Evolutionary conservation across 1,140 invertebrate species (phyloP).

Genomic region (Octopus bimaculoides): DNA sequence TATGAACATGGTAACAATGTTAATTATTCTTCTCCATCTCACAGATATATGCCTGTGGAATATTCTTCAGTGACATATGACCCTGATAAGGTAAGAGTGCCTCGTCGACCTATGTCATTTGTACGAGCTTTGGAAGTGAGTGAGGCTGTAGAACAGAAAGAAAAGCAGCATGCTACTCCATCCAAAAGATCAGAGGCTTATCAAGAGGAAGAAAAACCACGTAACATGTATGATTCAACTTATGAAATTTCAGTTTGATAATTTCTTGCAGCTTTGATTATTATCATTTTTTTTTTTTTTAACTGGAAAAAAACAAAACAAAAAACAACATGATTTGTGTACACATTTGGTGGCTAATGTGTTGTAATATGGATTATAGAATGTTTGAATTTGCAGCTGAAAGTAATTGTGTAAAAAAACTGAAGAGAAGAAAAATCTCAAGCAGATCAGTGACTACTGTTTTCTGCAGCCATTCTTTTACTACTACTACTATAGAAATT

Average conservation of each 20-base stretch:
- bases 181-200: constrained; percentile 24
- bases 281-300: background rate
- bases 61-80: constrained; percentile 7
- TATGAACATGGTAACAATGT: constrained; percentile 11
- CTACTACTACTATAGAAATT: too few relatives aligned
- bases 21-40: constrained; percentile 5
- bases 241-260: constrained; percentile 85
- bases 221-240: constrained; percentile 91
- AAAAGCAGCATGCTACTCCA: constrained; percentile 22
- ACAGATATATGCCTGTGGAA: background rate
- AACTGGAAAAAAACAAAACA: background rate
- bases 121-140: constrained; percentile 88
- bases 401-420: background rate
- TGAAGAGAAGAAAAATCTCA: constrained; percentile 6
- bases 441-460: too few relatives aligned
- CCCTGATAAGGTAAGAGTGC: background rate
- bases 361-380: background rate
- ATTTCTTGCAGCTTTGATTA: constrained; percentile 9
- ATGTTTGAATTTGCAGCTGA: constrained; percentile 2
- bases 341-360: constrained; percentile 6
- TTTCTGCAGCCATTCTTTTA: too few relatives aligned
- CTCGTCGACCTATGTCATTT: constrained; percentile 80
- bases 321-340: constrained; percentile 1
- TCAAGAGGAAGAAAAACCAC: constrained; percentile 70
- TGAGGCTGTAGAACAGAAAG: constrained; percentile 60